Conservation (phyloP, 2,888 invertebrate genomes). For the Lithophane ornitopus region DNA sequence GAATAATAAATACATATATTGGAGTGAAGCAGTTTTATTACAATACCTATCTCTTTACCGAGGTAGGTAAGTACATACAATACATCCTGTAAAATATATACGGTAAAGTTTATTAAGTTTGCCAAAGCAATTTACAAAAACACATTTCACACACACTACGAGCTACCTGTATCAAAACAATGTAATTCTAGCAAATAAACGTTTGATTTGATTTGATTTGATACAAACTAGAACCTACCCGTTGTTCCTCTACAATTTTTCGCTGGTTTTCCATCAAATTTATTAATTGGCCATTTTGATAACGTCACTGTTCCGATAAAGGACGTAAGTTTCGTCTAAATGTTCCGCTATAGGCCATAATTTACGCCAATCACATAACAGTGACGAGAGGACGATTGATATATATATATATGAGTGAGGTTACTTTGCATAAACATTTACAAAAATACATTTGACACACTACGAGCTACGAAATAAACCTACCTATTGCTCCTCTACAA, state of each 20-base stretch:
- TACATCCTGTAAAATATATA: not conserved
- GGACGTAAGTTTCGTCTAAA: slow-evolving; percentile 28
- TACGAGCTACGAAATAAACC: not conserved
- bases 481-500: not conserved
- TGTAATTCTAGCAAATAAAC: too few relatives aligned
- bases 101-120: not conserved
- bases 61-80: not conserved
- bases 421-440: not conserved
- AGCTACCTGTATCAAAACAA: too few relatives aligned
- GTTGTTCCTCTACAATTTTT: not conserved
- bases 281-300: not conserved
- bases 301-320: slow-evolving; percentile 43
- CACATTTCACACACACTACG: not conserved
- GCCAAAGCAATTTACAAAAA: not conserved
- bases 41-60: not conserved
- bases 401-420: slow-evolving; percentile 77
- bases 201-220: too few relatives aligned
- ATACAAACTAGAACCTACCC: slow-evolving; percentile 2
- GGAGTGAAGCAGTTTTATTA: too few relatives aligned
- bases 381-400: slow-evolving; percentile 78
- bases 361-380: slow-evolving; percentile 64
- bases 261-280: not conserved
- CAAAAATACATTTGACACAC: not conserved
- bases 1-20: too few relatives aligned
- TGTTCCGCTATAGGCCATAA: slow-evolving; percentile 53